phyloP scores from a whole-genome alignment of 2,113 vertebrate species.

The Elgaria multicarinata region DNA sequence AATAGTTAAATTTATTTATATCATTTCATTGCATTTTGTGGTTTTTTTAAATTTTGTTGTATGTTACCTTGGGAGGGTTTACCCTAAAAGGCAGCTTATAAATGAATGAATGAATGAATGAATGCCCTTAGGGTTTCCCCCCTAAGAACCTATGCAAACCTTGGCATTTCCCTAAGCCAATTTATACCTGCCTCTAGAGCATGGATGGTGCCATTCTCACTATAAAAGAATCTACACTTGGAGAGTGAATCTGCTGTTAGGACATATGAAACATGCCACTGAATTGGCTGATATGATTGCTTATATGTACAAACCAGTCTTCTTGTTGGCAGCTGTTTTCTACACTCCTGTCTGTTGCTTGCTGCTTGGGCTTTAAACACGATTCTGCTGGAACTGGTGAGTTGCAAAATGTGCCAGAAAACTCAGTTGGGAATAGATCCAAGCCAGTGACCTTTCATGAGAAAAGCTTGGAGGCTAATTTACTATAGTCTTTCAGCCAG shows the following conservation, averaged over 20 bases:
- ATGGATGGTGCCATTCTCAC: neutral
- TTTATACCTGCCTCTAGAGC: too few species aligned
- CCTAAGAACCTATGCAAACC: neutral
- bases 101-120: too few species aligned
- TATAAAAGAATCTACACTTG: neutral
- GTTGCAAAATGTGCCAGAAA: neutral
- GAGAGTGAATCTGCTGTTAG: neutral
- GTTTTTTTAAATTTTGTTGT: too few species aligned
- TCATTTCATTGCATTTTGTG: too few species aligned
- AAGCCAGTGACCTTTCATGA: neutral
- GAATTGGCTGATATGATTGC: neutral
- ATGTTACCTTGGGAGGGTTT: too few species aligned
- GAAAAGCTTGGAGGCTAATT: neutral
- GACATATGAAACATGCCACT: neutral
- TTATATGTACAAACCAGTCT: neutral
- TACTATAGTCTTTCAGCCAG: neutral
- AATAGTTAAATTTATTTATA: too few species aligned
- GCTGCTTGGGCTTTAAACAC: neutral
- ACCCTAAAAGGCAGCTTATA: too few species aligned
- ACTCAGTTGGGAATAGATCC: neutral
- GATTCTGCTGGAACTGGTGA: neutral
- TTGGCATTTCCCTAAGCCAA: neutral
- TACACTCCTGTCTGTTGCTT: neutral
- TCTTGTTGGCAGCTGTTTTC: neutral
- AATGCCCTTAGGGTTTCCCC: neutral